Evolutionary conservation across 2,888 invertebrate species (phyloP).

Genomic region (Pandemis cinnamomeana): DNA sequence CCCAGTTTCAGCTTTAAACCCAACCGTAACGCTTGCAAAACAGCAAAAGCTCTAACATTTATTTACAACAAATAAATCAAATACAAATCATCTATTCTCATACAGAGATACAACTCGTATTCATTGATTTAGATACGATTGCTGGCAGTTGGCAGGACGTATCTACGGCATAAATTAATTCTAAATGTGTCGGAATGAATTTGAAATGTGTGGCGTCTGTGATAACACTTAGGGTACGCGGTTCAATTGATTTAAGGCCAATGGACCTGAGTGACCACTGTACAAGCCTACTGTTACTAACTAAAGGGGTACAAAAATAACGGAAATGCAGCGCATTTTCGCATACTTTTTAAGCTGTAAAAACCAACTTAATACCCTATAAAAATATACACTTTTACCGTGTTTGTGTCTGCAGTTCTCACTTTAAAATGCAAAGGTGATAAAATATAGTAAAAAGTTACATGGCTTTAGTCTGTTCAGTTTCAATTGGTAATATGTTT

Average conservation of each 20-base stretch:
- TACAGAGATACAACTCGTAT: conserved; percentile 13
- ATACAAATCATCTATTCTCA: conserved; percentile 34
- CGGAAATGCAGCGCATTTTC: background rate
- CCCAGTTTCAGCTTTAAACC: conserved; percentile 23
- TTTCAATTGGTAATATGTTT: conserved; percentile 12
- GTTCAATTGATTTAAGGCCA: conserved; percentile 45
- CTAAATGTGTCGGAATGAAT: conserved; percentile 38
- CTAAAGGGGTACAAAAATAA: conserved; percentile 16
- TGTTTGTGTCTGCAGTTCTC: background rate
- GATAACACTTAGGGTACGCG: conserved; percentile 33
- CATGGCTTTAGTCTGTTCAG: conserved; percentile 13
- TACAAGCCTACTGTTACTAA: conserved; percentile 8
- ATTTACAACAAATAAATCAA: conserved; percentile 36
- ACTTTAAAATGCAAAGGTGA: conserved; percentile 7
- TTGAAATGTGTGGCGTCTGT: conserved; percentile 35
- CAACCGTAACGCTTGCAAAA: conserved; percentile 20
- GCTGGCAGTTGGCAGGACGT: conserved; percentile 32
- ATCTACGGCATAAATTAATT: conserved; percentile 40
- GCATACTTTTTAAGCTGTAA: conserved; percentile 3
- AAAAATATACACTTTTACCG: conserved; percentile 1
- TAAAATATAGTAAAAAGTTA: conserved; percentile 14
- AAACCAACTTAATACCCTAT: background rate
- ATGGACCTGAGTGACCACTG: conserved; percentile 24
- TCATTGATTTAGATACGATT: conserved; percentile 37
- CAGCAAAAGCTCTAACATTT: conserved; percentile 26